phyloP scores from a whole-genome alignment of 2,797 vertebrate genomes.

The Zonotrichia albicollis region DNA sequence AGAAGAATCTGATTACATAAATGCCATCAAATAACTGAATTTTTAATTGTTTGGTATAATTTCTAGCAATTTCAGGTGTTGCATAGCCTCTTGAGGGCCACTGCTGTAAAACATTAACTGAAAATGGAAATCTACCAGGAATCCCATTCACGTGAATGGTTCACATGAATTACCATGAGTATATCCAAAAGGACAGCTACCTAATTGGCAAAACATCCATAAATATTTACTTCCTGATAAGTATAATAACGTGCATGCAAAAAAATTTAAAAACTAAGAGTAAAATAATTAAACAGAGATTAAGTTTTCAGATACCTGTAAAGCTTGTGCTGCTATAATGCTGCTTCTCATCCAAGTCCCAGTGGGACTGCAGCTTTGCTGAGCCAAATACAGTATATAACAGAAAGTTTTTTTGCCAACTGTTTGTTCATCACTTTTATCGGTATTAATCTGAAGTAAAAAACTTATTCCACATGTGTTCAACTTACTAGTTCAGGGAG shows the following conservation, averaged over 20 bases:
- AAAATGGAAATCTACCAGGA: not conserved
- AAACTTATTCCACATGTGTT: not conserved
- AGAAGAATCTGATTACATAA: not conserved
- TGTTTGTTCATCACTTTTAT: not conserved
- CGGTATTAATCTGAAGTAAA: not conserved
- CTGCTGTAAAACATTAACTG: not conserved
- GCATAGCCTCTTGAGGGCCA: not conserved
- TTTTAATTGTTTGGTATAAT: not conserved
- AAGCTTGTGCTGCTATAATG: not conserved
- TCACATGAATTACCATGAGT: not conserved
- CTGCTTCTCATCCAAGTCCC: not conserved
- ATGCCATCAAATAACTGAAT: not conserved
- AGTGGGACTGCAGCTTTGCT: not conserved
- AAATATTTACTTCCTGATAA: constrained; percentile 33
- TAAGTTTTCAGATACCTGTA: not conserved
- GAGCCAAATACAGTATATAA: not conserved
- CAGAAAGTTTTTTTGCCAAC: not conserved
- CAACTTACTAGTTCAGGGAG: not conserved
- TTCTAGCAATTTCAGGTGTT: not conserved
- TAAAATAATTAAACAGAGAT: not conserved
- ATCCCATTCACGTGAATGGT: not conserved
- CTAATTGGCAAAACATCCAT: constrained; percentile 11
- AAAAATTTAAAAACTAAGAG: not conserved
- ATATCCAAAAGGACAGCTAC: not conserved
- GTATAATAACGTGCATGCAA: not conserved